A percentile compares a stretch with the other conserved stretches of the same genome.
phyloP scores from a whole-genome alignment of 2,113 vertebrate species.

The Megaceryle torquata region DNA sequence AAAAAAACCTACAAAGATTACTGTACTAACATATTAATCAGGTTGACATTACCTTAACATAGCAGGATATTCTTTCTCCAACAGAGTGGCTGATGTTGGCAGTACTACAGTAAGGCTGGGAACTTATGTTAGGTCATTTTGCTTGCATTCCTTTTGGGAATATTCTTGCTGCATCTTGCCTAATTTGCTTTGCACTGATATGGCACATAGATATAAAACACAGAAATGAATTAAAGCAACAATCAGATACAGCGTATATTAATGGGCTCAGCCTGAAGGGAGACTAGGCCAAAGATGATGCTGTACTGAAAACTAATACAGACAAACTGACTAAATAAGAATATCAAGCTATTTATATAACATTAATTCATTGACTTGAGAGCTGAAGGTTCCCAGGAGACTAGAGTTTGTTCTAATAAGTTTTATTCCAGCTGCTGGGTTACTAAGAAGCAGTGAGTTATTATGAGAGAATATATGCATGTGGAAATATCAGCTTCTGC shows the following conservation, averaged over 20 bases:
- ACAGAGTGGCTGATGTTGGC: constrained; percentile 23
- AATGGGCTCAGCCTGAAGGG: not conserved
- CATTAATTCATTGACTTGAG: not conserved
- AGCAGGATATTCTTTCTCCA: constrained; percentile 20
- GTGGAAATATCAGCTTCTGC: not conserved
- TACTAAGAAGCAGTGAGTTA: not conserved
- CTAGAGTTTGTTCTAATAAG: not conserved
- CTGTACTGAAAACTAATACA: not conserved
- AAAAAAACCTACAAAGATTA: not conserved
- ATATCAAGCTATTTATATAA: constrained; percentile 31
- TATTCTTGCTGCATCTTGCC: constrained; percentile 23
- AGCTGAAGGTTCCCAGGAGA: not conserved
- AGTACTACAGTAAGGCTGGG: not conserved
- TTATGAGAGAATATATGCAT: not conserved
- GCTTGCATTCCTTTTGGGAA: constrained; percentile 43
- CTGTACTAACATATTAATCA: not conserved
- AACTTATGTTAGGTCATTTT: constrained; percentile 30
- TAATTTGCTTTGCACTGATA: constrained; percentile 41
- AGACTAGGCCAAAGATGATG: not conserved
- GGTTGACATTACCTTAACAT: not conserved
- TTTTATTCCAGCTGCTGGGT: not conserved
- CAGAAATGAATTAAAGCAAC: constrained; percentile 41
- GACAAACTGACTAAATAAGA: constrained; percentile 24
- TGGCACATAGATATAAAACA: constrained; percentile 52
- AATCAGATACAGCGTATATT: constrained; percentile 11